phyloP scores from a whole-genome alignment of 2,113 vertebrate genomes.

The Phalacrocorax pelagicus region DNA sequence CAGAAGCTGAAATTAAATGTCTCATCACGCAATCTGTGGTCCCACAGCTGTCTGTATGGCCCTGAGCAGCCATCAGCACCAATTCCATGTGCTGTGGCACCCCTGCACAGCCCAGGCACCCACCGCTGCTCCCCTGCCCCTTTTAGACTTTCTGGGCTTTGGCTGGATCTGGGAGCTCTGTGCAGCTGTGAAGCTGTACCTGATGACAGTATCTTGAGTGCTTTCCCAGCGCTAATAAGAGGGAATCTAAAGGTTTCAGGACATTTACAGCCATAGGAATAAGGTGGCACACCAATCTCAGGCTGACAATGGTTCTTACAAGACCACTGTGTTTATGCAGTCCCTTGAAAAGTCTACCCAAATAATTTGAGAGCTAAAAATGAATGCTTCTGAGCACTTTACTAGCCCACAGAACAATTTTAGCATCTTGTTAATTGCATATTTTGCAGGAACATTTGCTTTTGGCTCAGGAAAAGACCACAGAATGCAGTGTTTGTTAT shows the following conservation, averaged over 20 bases:
- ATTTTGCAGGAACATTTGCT: conserved; percentile 43
- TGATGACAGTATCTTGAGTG: not conserved
- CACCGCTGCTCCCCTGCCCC: not conserved
- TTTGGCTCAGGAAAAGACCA: conserved; percentile 32
- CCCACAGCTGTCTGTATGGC: not conserved
- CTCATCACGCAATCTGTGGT: not conserved
- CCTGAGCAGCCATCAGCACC: not conserved
- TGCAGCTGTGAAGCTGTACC: not conserved
- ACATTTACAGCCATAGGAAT: not conserved
- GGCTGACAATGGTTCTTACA: not conserved
- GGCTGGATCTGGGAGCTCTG: not conserved
- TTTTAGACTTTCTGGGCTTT: not conserved
- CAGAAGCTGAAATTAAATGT: not conserved
- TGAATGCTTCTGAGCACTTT: conserved; percentile 5
- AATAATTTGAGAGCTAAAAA: conserved; percentile 46
- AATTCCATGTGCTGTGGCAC: accelerated
- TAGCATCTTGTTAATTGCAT: conserved; percentile 38
- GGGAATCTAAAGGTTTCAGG: not conserved
- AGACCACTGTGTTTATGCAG: not conserved
- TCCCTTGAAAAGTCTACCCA: not conserved
- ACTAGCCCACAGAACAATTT: conserved; percentile 18
- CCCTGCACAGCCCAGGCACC: not conserved
- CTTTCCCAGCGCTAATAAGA: not conserved
- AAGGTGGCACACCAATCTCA: not conserved
- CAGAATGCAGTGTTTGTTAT: conserved; percentile 4